These are phyloP conservation scores for Sweltsa coloradensis DNA, from an alignment of 1,140 invertebrate species.

Conservation along the genomic window DNA sequence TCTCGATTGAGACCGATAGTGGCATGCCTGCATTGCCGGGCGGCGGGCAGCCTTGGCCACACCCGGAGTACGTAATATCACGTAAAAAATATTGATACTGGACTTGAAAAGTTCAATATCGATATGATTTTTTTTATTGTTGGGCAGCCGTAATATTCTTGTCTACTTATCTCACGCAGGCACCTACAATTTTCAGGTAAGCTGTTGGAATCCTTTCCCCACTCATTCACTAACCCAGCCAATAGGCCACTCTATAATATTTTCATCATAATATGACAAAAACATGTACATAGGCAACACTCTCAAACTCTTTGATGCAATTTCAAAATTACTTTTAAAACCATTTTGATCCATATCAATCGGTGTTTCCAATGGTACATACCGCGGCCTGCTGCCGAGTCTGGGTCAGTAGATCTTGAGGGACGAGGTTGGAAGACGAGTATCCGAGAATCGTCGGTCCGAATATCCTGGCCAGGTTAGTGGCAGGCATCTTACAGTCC, in stretches of 20 bases:
- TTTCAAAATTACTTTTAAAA: not conserved
- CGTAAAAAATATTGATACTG: too few relatives aligned
- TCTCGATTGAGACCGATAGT: too few relatives aligned
- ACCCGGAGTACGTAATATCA: too few relatives aligned
- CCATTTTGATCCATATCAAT: not conserved
- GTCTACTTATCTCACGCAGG: too few relatives aligned
- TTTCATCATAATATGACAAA: not conserved
- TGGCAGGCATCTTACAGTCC: conserved; percentile 65
- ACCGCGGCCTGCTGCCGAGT: conserved; percentile 34
- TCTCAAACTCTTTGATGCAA: not conserved
- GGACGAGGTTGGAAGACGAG: conserved; percentile 46
- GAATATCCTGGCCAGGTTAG: conserved; percentile 69
- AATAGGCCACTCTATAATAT: not conserved
- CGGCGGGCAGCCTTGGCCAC: too few relatives aligned
- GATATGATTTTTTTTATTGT: too few relatives aligned
- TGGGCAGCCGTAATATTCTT: too few relatives aligned
- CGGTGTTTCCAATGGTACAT: conserved; percentile 4
- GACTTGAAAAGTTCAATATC: too few relatives aligned
- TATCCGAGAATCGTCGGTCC: conserved; percentile 77
- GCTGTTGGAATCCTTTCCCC: not conserved
- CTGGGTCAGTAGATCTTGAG: conserved; percentile 33
- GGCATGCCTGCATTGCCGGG: too few relatives aligned
- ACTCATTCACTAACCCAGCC: not conserved
- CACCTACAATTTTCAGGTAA: too few relatives aligned
- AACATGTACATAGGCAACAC: not conserved